A percentile compares a stretch with the other conserved stretches of the same genome.
Conservation (phyloP, 2,113 vertebrate genomes). For the Psephotus haematonotus region DNA sequence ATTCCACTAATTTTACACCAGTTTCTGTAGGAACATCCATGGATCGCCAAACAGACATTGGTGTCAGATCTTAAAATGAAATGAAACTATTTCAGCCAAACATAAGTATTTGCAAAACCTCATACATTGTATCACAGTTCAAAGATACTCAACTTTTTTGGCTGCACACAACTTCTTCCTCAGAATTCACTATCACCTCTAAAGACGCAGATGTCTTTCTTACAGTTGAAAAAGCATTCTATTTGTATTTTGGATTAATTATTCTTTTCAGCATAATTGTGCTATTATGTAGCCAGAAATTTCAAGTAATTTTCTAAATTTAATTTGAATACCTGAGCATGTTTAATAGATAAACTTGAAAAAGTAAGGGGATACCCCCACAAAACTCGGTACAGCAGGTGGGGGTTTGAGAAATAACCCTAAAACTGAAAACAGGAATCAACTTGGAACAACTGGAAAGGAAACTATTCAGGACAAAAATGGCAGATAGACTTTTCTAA, state of each 20-base stretch:
- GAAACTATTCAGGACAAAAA: no score
- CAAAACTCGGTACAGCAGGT: no score
- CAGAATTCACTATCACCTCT: not conserved
- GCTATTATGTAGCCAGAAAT: not conserved
- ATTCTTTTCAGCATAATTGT: not conserved
- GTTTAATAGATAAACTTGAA: not conserved
- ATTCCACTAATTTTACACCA: not conserved
- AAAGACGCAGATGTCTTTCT: not conserved
- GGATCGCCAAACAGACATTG: not conserved
- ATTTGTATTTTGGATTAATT: not conserved
- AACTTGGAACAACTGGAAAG: no score
- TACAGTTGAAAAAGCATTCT: not conserved
- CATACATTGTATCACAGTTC: not conserved
- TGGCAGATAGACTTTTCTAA: no score
- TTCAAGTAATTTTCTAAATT: not conserved
- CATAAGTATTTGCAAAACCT: not conserved
- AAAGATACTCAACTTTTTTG: not conserved
- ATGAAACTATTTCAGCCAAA: not conserved
- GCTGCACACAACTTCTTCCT: not conserved
- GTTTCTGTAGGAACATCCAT: not conserved
- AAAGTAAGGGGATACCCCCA: not conserved
- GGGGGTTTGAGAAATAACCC: no score
- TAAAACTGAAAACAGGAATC: no score
- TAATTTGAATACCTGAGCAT: not conserved
- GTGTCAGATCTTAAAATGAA: not conserved